Evolutionary conservation across 2,113 vertebrate genomes (phyloP).

Genomic region (Anolis carolinensis): DNA sequence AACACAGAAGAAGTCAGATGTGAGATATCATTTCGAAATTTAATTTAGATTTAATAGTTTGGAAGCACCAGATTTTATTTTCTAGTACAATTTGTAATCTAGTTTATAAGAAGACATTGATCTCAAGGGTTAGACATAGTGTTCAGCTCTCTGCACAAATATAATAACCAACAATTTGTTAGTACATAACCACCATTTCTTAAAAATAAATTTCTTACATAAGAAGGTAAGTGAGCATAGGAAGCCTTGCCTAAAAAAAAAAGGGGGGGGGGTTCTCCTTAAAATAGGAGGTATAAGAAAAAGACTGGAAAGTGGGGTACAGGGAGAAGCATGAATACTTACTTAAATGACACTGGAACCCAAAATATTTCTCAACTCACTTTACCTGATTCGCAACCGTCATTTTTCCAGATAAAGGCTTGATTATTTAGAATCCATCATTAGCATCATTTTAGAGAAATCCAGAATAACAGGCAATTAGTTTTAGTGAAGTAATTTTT

Average conservation of each 20-base stretch:
- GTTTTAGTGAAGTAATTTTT: background rate
- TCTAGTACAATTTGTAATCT: constrained; percentile 45
- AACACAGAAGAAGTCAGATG: constrained; percentile 45
- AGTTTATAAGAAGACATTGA: constrained; percentile 44
- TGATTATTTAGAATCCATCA: background rate
- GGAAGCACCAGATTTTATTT: constrained; percentile 53
- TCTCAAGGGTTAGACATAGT: constrained; percentile 47
- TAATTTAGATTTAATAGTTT: constrained; percentile 61
- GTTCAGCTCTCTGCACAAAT: constrained; percentile 51
- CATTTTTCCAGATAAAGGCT: background rate
- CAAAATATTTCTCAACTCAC: background rate
- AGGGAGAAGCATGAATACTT: background rate
- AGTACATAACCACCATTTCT: constrained; percentile 40
- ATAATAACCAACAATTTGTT: constrained; percentile 44
- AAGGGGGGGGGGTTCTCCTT: constrained; percentile 53
- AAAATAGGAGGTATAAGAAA: background rate
- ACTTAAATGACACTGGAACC: background rate
- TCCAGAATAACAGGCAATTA: background rate
- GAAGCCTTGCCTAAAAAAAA: constrained; percentile 5
- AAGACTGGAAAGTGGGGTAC: background rate
- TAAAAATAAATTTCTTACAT: constrained; percentile 52
- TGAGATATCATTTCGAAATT: constrained; percentile 64
- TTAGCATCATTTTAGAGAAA: background rate
- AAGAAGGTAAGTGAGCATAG: constrained; percentile 41
- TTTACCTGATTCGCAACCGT: background rate